phyloP scores from a whole-genome alignment of 2,797 vertebrate species.

The Lutjanus argentimaculatus region DNA sequence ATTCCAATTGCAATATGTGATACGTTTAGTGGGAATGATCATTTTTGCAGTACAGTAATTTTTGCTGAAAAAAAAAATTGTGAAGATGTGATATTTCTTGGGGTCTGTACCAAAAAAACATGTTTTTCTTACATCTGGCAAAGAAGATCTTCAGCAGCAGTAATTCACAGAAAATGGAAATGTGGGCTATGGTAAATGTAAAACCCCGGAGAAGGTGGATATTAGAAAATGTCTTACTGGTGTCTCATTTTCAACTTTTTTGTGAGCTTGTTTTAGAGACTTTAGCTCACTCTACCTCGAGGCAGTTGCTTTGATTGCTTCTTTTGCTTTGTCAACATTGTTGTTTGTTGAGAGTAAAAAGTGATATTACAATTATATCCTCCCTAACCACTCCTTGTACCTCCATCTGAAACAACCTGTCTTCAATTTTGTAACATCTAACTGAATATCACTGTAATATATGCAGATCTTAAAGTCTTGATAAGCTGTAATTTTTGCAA shows the following conservation, averaged over 20 bases:
- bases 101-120: too few species aligned
- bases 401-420: neutral
- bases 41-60: too few species aligned
- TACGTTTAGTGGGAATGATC: too few species aligned
- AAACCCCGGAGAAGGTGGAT: too few species aligned
- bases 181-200: too few species aligned
- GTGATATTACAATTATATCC: neutral
- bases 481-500: slow-evolving; percentile 43
- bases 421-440: neutral
- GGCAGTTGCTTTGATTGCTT: slow-evolving; percentile 20
- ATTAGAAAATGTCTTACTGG: neutral
- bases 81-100: too few species aligned
- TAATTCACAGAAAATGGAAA: too few species aligned
- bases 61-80: too few species aligned
- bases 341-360: slow-evolving; percentile 7
- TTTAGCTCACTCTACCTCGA: neutral
- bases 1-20: too few species aligned
- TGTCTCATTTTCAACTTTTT: neutral
- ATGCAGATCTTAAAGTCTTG: slow-evolving; percentile 28
- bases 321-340: slow-evolving; percentile 18
- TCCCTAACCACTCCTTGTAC: neutral
- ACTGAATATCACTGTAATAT: slow-evolving; percentile 4
- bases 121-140: too few species aligned
- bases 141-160: too few species aligned
- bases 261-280: slow-evolving; percentile 10